Evolutionary conservation across 2,113 vertebrate genomes (phyloP), one percentile per base, ranked within the genome.

Genomic region (Donacobius atricapilla): DNA sequence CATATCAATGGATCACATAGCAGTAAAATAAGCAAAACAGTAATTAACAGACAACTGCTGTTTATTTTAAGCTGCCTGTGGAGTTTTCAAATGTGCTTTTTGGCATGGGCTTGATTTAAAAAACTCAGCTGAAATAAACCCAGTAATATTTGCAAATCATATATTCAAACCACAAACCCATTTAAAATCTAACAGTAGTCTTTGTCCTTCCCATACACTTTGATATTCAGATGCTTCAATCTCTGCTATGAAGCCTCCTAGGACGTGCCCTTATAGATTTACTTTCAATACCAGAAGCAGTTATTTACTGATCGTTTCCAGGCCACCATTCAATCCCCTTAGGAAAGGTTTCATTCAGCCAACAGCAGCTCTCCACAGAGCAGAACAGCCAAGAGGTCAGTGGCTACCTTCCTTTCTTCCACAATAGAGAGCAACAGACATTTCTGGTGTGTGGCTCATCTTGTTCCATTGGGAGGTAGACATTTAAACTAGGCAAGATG

Each of bases 161-260:
- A 60, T 50, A 90, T 71, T 89, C 72, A 96, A 94, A 84, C 19
- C 40, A 81, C 39, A 94, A 78, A 80, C 7, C 40, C n/a, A 81
- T 78, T 87, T 87, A 78, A 90, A 86, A 92, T 71, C 28, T 68
- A 86, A 90, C 40, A 75, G 56, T 47, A 86, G 76, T 56, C 86
- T 97, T 93, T 92, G 60, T 90, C 91, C 68, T 96, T 95, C 83
- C 63, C 76, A 64, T 80, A 75, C 47, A 31, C 90, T 95, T 95
- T 89, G 80, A 95, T 94, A 95, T 89, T 90, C 76, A 93, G 77
- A 90, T 9, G 27, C 83, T 94, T 94, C 93, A 95, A 92, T 83
- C 71, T 96, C 60, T 81, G 56, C 68, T 88, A 64, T 39, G 85
- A 96, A 94, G 65, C 76, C 48, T 93, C 69, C 64, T 75, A 95